Base-by-base conservation (phyloP, 1,140 invertebrate species). In the Rhyacophila brunnea region DNA sequence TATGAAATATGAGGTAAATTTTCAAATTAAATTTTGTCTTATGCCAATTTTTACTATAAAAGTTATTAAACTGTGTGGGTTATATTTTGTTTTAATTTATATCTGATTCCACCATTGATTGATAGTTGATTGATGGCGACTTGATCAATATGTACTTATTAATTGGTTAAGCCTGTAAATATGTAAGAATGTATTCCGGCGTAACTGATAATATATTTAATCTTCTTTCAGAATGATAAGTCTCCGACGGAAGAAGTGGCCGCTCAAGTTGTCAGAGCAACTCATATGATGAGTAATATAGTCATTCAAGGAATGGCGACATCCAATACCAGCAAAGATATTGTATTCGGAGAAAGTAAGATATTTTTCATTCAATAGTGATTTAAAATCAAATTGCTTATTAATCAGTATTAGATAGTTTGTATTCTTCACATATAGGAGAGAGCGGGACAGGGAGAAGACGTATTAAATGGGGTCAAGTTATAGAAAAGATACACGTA, bases 261-360 rank as follows among this genome's bases (percentile, higher is more conserved):
- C 13, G 44, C 32, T 17, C 23, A 58, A 19, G 34, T 60, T 19
- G 58, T 64, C 1, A 52, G 53, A 17, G 36, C 44, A 9, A 18
- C 58, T 11, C 58, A 64, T 54, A 46, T 58, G 36, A 20, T 64
- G 28, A 58, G 53, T 17, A 40, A 20, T 14, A 50, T 57, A 7
- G 49, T 58, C 35, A 72, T 88, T 50, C 81, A 86, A 67, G 87
- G 86, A 7, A 84, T 85, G 73, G 85, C 85, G 1, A 85, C 86
- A 13, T 86, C 85, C 10, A 88, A 89, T 70, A 87, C 83, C 9
- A 84, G 86, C 42, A 84, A 86, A 28, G 85, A 90, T 72, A 87
- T 91, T 66, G 81, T 83, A 40, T 81, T 84, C 70, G 87, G 85
- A 18, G 87, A 90, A 70, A 80, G 87, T 89, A 80, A 81, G 81